A percentile compares a stretch with the other conserved stretches of the same genome.
These are phyloP conservation scores for Mesorhabditis belari DNA, from an alignment of 2,888 invertebrate genomes.

Conservation along the genomic window DNA sequence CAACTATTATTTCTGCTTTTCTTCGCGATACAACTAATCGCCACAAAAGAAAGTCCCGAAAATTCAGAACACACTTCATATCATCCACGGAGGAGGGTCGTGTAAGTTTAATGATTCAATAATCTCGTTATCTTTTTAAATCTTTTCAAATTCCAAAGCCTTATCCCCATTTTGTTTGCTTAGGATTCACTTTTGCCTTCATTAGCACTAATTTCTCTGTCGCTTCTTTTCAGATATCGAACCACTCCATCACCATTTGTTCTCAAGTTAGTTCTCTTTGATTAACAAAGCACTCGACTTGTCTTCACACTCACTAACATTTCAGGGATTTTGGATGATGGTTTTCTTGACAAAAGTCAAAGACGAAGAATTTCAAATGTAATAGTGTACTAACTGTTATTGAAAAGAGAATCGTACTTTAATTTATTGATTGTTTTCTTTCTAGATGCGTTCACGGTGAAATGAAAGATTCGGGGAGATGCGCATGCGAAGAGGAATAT, in stretches of 20 bases:
- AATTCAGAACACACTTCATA: not conserved
- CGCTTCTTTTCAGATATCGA: not conserved
- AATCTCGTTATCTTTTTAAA: not conserved
- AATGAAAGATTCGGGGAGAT: constrained; percentile 23
- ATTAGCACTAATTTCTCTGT: not conserved
- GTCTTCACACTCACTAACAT: not conserved
- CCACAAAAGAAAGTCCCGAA: not conserved
- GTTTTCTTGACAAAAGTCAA: no score
- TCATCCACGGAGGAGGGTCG: not conserved
- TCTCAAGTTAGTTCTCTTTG: not conserved
- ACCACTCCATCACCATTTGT: not conserved
- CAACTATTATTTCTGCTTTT: not conserved
- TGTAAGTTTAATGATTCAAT: not conserved
- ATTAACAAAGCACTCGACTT: not conserved
- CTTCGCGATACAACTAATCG: not conserved
- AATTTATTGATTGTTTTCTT: no score
- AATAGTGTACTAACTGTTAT: no score
- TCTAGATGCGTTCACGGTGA: constrained; percentile 42
- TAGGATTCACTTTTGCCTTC: not conserved
- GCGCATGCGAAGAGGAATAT: constrained; percentile 38
- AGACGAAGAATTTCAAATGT: no score
- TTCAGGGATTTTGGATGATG: not conserved
- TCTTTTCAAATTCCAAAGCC: not conserved
- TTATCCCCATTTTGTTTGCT: not conserved
- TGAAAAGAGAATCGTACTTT: no score